Evolutionary conservation across 2,888 invertebrate genomes (phyloP).

Genomic region (Saturnia japonica): DNA sequence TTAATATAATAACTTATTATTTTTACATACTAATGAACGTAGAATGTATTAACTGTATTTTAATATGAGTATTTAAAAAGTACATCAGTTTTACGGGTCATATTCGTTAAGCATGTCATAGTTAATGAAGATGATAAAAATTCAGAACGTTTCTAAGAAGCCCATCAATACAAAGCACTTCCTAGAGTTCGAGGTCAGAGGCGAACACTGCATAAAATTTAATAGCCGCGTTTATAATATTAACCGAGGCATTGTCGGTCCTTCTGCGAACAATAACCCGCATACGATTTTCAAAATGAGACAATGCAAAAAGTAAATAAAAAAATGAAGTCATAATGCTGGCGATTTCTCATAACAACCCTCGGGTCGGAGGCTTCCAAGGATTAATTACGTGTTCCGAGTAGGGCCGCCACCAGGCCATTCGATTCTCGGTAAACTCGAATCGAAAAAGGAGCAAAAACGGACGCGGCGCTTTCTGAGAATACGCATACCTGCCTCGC

Average conservation of each 20-base stretch:
- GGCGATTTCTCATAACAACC: conserved; percentile 78
- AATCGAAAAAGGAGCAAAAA: conserved; percentile 82
- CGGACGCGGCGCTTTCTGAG: conserved; percentile 71
- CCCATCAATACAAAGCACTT: conserved; percentile 43
- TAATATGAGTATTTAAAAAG: background rate
- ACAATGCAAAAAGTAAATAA: conserved; percentile 69
- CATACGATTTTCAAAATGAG: conserved; percentile 66
- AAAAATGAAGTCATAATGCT: conserved; percentile 64
- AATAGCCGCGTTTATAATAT: conserved; percentile 44
- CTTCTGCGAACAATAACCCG: conserved; percentile 69
- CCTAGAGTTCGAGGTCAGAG: conserved; percentile 54
- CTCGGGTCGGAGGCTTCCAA: conserved; percentile 78
- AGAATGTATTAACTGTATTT: background rate
- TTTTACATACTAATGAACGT: background rate
- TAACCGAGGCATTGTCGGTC: conserved; percentile 37
- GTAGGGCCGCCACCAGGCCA: conserved; percentile 79
- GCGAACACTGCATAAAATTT: conserved; percentile 54
- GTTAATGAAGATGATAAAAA: conserved; percentile 5
- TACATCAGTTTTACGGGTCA: background rate
- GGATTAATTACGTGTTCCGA: conserved; percentile 82
- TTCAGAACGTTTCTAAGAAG: conserved; percentile 41
- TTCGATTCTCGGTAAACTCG: conserved; percentile 78
- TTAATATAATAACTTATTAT: background rate
- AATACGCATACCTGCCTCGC: conserved; percentile 80
- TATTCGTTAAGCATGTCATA: background rate